Conservation (phyloP, 2,113 vertebrate genomes). For the Chloroceryle aenea region DNA sequence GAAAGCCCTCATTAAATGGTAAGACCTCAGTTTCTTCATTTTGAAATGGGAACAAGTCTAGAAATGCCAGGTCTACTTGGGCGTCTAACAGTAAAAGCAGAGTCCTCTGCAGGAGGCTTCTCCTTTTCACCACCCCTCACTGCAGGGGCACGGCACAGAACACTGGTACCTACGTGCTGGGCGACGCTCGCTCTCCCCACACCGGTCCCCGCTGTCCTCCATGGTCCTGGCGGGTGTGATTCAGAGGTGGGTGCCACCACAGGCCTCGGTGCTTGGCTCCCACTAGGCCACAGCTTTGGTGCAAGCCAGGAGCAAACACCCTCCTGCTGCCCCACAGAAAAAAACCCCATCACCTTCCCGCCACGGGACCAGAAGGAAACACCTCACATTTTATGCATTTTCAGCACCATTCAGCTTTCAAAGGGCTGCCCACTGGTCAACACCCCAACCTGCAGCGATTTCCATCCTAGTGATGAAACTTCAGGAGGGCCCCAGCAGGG, state of each 20-base stretch:
- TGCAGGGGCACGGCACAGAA: fast-evolving
- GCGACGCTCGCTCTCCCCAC: fast-evolving
- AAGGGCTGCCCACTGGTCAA: background rate
- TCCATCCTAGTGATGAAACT: background rate
- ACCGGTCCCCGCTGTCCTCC: fast-evolving
- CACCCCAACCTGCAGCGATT: background rate
- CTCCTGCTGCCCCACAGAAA: background rate
- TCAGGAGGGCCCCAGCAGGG: background rate
- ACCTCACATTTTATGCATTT: background rate
- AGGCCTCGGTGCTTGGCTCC: fast-evolving
- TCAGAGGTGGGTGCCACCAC: fast-evolving
- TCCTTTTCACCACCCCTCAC: background rate
- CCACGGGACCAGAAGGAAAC: background rate
- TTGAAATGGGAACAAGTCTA: background rate
- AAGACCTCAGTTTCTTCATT: background rate
- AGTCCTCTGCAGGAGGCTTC: background rate
- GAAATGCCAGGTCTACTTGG: background rate
- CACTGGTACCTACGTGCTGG: fast-evolving
- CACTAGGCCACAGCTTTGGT: background rate
- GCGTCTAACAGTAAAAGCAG: background rate
- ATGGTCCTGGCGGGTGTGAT: fast-evolving
- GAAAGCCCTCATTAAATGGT: background rate
- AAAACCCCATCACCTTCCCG: background rate
- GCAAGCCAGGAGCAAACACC: background rate
- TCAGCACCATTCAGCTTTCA: background rate